Evolutionary conservation across 2,113 vertebrate genomes (phyloP), one percentile per base, ranked within the genome.

Genomic region (Peucedramus taeniatus): DNA sequence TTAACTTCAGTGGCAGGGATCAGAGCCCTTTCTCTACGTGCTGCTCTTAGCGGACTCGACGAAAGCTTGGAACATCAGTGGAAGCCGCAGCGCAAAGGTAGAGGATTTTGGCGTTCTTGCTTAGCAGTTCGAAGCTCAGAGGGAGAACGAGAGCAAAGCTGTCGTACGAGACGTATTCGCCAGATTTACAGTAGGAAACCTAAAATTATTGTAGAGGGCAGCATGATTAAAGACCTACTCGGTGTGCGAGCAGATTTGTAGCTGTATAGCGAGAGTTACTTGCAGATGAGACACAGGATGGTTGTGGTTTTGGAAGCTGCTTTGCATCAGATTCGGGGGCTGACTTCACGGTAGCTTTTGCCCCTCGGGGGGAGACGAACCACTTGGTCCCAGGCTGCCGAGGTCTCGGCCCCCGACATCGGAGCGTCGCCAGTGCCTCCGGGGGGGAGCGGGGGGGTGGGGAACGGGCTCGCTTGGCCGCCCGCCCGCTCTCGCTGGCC

Each of bases 181-280:
- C 82, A 86, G 82, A 80, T 83, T 95, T 78, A 89, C 83, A 91
- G 95, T 89, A 83, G 95, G 89, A 94, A 89, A 47, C 68, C 93
- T 87, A 85, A 95, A 93, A 96, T 89, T 94, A 91, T 93, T 90
- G 87, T 13, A 33, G 81, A 95, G 84, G 94, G 95, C 85, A 90
- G 90, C 75, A 17, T 8, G 93, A 90, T 68, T 92, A 66, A 72
- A 91, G 86, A 81, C 83, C 86, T 77, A 23, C 81, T 66, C 63
- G 82, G 75, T 72, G 89, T 17, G 83, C 10, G 81, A 91, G 85
- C 89, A 42, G 90, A 81, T 61, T 35, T 35, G 86, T 81, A 89
- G 89, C 89, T 87, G 94, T 37, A 61, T 2, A 30, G 78, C 3
- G 77, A 61, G 78, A 53, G 87, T 45, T 72, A 59, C 56, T 91